Evolutionary conservation across 2,113 vertebrate species (phyloP), one percentile per base, ranked within the genome.

Genomic region (Climacteris rufus): DNA sequence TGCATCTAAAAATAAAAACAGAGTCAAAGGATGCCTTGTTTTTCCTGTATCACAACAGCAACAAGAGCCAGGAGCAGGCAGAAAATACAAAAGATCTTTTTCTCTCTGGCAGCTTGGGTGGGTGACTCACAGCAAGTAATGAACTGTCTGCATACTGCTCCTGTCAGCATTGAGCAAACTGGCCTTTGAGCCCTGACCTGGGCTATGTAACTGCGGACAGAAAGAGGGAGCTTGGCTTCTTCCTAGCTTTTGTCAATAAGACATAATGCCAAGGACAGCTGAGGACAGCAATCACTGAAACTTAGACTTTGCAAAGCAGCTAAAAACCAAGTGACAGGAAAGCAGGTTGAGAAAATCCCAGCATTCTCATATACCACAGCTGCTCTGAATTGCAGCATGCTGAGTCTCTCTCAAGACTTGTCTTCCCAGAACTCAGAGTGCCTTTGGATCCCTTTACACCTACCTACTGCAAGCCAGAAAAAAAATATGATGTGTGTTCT

Each of bases 61-160:
- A 80, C n/a, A 85, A 90, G 79, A 92, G 64, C 64, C 90, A 95
- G 78, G 50, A 96, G 64, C 60, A 83, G 64, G 52, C 71, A 92
- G 70, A 94, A 95, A 93, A 86, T 7, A 92, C 78, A 95, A 91
- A 96, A 88, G 90, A 83, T 63, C 50, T 77, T 85, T 72, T 87
- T 89, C 33, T 87, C 53, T 71, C 52, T 83, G 86, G 85, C 79
- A 92, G 64, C 76, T 83, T 70, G 60, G 61, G 86, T 64, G 76
- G 68, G 85, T 93, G 95, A 90, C 60, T 94, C 85, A 93, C 76
- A 93, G 93, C 76, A 54, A 92, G 89, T 77, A 93, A 91, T 83
- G 84, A 90, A 83, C 78, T 88, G 54, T 15, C 53, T 53, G 71
- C 78, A 59, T 50, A 54, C 54, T 70, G 50, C 82, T 86, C 59